Conservation (phyloP, 2,797 vertebrate species). For the Parauchenoglanis ngamensis region DNA sequence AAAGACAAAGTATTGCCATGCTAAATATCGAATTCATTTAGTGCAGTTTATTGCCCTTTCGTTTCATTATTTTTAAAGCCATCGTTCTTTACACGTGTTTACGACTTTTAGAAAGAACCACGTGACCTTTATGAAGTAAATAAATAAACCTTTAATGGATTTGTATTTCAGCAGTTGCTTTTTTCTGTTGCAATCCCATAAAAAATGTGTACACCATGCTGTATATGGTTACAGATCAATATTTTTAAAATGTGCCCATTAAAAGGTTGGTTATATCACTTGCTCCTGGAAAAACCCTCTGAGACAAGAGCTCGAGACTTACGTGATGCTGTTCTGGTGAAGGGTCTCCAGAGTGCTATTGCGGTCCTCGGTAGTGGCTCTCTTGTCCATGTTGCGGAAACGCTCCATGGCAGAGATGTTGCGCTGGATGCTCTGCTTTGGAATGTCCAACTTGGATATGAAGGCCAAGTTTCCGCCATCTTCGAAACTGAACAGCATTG, state of each 20-base stretch:
- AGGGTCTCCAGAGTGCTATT: slow-evolving; percentile 83
- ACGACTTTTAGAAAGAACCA: background rate
- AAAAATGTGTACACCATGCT: background rate
- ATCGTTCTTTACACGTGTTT: background rate
- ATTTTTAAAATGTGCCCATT: background rate
- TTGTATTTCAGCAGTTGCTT: background rate
- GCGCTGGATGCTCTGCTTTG: slow-evolving; percentile 97
- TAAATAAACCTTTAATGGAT: background rate
- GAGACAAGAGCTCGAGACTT: slow-evolving; percentile 3
- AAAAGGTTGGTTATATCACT: background rate
- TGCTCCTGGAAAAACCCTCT: background rate
- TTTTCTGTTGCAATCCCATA: background rate
- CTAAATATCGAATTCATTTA: background rate
- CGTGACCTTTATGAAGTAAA: background rate
- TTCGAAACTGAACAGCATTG: slow-evolving; percentile 96
- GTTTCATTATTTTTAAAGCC: background rate
- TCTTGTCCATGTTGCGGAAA: slow-evolving; percentile 99
- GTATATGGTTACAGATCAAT: background rate
- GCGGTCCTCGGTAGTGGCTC: slow-evolving; percentile 94
- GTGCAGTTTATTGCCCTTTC: too few relatives aligned
- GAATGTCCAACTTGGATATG: slow-evolving; percentile 94
- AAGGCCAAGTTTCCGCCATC: slow-evolving; percentile 89
- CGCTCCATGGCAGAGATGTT: slow-evolving; percentile 99
- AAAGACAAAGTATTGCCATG: background rate
- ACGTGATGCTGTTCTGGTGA: slow-evolving; percentile 83